These are phyloP conservation scores for Sebastes aleutianus DNA, from an alignment of 2,797 vertebrate species.

Conservation along the genomic window DNA sequence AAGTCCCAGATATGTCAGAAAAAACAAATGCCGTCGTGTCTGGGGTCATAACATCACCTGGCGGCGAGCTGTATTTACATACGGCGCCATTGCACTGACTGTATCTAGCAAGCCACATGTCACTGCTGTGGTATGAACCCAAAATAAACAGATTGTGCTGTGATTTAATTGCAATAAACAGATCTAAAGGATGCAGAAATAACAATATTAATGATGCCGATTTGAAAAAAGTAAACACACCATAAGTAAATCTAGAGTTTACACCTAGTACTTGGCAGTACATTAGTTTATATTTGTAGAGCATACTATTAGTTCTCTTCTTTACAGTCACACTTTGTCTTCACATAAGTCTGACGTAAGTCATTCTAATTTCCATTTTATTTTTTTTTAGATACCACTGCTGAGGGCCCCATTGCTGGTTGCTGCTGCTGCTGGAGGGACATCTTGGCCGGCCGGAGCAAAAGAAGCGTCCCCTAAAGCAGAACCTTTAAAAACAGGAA, in stretches of 20 bases:
- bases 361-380: not conserved
- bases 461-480: not conserved
- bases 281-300: not conserved
- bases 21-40: too few relatives aligned
- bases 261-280: not conserved
- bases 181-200: too few relatives aligned
- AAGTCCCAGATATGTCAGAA: too few relatives aligned
- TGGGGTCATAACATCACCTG: too few relatives aligned
- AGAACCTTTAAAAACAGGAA: not conserved
- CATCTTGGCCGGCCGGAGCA: not conserved
- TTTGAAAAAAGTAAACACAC: not conserved
- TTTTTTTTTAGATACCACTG: not conserved
- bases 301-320: not conserved
- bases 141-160: too few relatives aligned
- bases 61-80: too few relatives aligned
- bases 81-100: too few relatives aligned
- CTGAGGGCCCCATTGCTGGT: not conserved
- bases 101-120: accelerated
- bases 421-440: not conserved
- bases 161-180: too few relatives aligned
- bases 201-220: too few relatives aligned
- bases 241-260: not conserved
- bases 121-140: too few relatives aligned
- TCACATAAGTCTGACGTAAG: not conserved
- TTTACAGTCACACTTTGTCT: not conserved